A percentile compares a stretch with the other conserved stretches of the same genome.
Evolutionary conservation across 2,888 invertebrate genomes (phyloP).

Genomic region (Clostera curtula): DNA sequence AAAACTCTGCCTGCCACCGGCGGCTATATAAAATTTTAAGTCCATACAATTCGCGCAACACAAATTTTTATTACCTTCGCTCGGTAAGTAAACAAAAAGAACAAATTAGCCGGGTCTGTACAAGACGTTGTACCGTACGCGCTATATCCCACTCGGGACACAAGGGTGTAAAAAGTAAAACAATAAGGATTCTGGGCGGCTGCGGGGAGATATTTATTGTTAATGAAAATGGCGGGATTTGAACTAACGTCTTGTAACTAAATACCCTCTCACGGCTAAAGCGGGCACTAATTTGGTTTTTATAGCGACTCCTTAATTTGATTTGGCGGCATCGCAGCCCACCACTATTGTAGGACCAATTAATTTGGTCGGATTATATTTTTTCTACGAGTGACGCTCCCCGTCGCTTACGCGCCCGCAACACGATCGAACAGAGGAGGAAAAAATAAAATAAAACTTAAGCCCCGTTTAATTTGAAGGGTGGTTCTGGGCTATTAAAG

Average conservation of each 20-base stretch:
- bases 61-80: slow-evolving; percentile 71
- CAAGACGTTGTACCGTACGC: slow-evolving; percentile 53
- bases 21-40: slow-evolving; percentile 72
- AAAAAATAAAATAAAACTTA: slow-evolving; percentile 75
- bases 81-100: slow-evolving; percentile 71
- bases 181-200: slow-evolving; percentile 72
- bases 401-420: slow-evolving; percentile 46
- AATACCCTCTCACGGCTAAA: slow-evolving; percentile 75
- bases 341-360: slow-evolving; percentile 72
- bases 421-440: slow-evolving; percentile 57
- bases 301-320: slow-evolving; percentile 76
- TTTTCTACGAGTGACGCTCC: slow-evolving; percentile 44
- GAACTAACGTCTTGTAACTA: slow-evolving; percentile 76
- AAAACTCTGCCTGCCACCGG: slow-evolving; percentile 60
- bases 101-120: slow-evolving; percentile 63
- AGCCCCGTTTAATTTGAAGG: slow-evolving; percentile 76
- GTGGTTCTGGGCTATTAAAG: slow-evolving; percentile 77
- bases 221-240: slow-evolving; percentile 76
- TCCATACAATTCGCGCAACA: slow-evolving; percentile 74
- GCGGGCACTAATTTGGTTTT: slow-evolving; percentile 76
- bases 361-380: slow-evolving; percentile 75
- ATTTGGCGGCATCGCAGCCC: slow-evolving; percentile 73
- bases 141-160: slow-evolving; percentile 59
- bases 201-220: slow-evolving; percentile 74
- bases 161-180: slow-evolving; percentile 76